Percentiles rank a stretch among this genome's conserved stretches.
Conservation (phyloP, 2,797 vertebrate species). For the Mycteria americana region DNA sequence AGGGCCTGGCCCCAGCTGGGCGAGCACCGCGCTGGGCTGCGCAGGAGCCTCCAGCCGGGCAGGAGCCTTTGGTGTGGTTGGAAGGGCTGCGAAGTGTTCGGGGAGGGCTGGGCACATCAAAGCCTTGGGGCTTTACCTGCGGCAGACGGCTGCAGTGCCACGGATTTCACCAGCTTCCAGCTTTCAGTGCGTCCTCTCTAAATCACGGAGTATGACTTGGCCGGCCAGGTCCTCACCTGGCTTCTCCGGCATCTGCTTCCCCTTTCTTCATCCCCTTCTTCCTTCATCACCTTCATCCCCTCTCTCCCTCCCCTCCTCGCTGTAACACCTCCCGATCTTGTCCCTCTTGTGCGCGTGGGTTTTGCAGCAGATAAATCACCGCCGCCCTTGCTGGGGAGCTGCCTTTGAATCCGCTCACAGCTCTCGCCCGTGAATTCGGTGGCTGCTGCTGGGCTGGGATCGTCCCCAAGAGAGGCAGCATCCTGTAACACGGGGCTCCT, state of each 20-base stretch:
- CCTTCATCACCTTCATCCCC: background rate
- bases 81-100: background rate
- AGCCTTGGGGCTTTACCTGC: background rate
- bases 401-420: background rate
- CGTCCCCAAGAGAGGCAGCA: background rate
- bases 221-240: background rate
- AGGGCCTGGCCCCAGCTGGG: background rate
- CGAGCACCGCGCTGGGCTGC: background rate
- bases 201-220: background rate
- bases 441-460: background rate
- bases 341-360: background rate
- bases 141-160: accelerated
- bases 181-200: background rate
- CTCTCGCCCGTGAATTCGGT: background rate
- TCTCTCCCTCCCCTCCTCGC: background rate
- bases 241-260: background rate
- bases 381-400: background rate
- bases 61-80: background rate
- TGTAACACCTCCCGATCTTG: background rate
- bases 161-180: background rate
- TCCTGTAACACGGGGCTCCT: accelerated
- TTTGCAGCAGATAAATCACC: background rate
- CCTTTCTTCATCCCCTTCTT: background rate
- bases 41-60: background rate
- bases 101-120: background rate